Evolutionary conservation across 1,140 invertebrate species (phyloP), one percentile per base, ranked within the genome.

Genomic region (Thereuonema tuberculata): DNA sequence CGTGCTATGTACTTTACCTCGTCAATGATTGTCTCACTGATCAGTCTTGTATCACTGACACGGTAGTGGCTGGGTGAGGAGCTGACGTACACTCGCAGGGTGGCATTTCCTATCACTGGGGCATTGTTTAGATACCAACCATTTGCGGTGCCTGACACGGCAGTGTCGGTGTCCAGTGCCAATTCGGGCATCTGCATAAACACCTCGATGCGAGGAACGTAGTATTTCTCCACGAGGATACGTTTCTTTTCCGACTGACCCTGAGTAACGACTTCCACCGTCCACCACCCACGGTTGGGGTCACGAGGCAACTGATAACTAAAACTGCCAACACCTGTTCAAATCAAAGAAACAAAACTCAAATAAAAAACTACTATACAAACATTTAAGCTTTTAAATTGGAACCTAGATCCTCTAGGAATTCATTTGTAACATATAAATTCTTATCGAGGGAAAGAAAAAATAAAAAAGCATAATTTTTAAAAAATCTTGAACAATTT

Each of bases 171-270:
- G 14, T 71, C 68, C 47, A 71, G 47, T 14, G 73, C 66, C 61
- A 71, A 75, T 20, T 72, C 68, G 17, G 71, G 69, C 66, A 71
- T 63, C 21, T 57, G 59, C 15, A 69, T 64, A 48, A 59, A 65
- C 65, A 77, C 75, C 67, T 78, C 76, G 67, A 75, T 76, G 53
- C 71, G 66, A n/a, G 74, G 73, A 5, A 67, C 64, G 62, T 74
- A 77, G 66, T 74, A 77, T 60, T 72, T 73, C 63, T 78, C 75
- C 3, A 79, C 71, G 53, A 69, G 67, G 37, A 79, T 72, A 29
- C 48, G 61, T 60, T 75, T 72, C 58, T 77, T 72, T 63, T 78
- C 72, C 9, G 71, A 65, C 66, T 79, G 78, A 1, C 69, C 69
- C 27, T 71, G 67, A 5, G 74, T 75, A 56, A 70, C 67, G 2